These are phyloP conservation scores for Oscheius sp. DNA, from an alignment of 2,888 invertebrate species.

Conservation along the genomic window DNA sequence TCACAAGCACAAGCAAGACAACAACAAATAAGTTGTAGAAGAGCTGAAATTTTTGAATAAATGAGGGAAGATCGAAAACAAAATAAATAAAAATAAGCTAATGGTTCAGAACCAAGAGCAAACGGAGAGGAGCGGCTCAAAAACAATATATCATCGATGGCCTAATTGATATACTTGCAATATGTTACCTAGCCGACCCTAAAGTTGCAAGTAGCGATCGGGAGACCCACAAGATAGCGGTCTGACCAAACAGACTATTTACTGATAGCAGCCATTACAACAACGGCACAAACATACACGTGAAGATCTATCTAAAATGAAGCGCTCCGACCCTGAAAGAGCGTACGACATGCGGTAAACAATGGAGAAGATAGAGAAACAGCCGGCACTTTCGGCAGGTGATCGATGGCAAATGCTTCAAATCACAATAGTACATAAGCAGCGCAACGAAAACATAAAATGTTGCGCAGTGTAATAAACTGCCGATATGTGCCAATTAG, in stretches of 20 bases:
- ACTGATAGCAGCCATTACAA: slow-evolving; percentile 24
- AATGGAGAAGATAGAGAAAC: slow-evolving; percentile 9
- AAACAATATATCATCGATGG: not conserved
- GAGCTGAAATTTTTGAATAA: not conserved
- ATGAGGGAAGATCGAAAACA: not conserved
- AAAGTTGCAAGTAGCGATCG: not conserved
- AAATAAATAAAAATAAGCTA: not conserved
- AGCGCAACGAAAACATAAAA: no score
- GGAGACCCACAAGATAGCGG: slow-evolving; percentile 4
- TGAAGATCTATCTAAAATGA: not conserved
- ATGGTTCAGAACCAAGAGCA: no score
- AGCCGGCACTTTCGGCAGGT: not conserved
- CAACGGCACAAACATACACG: slow-evolving; percentile 9
- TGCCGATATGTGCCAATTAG: no score
- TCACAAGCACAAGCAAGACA: not conserved
- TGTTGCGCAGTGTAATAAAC: no score
- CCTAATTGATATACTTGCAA: not conserved
- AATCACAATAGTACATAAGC: no score
- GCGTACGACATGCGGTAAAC: slow-evolving; percentile 1
- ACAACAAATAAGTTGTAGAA: no score
- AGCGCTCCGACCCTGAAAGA: not conserved
- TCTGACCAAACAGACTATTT: slow-evolving; percentile 27
- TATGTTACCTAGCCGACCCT: not conserved
- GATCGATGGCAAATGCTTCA: slow-evolving; percentile 1
- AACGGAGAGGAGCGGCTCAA: no score